Percentiles rank a stretch among this genome's conserved stretches.
Conservation (phyloP, 1,140 invertebrate species). For the Babylonia areolata region DNA sequence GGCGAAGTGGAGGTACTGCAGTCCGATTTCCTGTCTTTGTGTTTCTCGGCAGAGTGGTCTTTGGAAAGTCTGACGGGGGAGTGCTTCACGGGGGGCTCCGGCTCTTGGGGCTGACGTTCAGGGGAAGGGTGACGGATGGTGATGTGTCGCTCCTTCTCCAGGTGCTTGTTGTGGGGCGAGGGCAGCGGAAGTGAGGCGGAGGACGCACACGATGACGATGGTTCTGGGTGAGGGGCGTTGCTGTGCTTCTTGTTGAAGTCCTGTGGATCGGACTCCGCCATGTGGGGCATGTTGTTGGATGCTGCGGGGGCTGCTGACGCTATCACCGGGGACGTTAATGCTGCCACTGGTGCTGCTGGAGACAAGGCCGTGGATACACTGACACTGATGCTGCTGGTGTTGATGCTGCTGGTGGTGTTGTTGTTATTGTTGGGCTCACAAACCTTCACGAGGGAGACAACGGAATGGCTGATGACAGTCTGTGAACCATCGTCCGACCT, state of each 20-base stretch:
- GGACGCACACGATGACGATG: neutral
- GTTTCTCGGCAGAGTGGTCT: neutral
- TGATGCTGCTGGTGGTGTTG: constrained; percentile 33
- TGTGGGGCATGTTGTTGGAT: neutral
- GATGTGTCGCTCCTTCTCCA: neutral
- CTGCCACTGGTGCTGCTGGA: neutral
- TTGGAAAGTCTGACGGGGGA: neutral
- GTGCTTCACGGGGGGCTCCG: neutral
- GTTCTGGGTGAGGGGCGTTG: neutral
- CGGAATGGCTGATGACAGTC: neutral
- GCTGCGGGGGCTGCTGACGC: neutral
- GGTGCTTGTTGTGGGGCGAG: neutral
- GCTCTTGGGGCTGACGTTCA: neutral
- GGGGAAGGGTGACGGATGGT: constrained; percentile 22
- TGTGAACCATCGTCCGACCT: neutral
- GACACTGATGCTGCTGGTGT: constrained; percentile 31
- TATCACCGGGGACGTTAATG: neutral
- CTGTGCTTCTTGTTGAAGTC: neutral
- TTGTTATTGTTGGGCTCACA: constrained; percentile 33
- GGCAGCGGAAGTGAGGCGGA: neutral
- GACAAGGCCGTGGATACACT: neutral
- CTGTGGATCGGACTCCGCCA: neutral
- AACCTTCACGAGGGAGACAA: neutral
- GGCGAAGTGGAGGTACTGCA: neutral
- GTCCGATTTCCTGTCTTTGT: neutral